Evolutionary conservation across 2,797 vertebrate species (phyloP), one percentile per base, ranked within the genome.

Genomic region (Artibeus lituratus): DNA sequence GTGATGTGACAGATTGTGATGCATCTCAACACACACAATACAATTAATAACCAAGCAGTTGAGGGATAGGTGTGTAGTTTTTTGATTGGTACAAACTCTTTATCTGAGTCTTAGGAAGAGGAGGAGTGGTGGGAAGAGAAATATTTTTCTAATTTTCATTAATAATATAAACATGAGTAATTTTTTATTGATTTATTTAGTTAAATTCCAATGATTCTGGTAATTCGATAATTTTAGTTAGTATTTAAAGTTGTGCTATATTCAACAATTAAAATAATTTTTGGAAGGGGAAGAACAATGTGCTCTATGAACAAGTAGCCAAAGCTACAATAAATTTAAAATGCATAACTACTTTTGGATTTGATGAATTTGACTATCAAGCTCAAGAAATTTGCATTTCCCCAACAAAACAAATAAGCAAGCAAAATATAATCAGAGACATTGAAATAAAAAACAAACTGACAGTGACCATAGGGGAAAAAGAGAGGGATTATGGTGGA

Each of bases 321-420:
- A 92, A 92, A 83, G 37, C 32, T 83, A 44, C 62, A 83, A 91
- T 87, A 77, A 89, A 55, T 2, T 37, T 37, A 59, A 87, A 96
- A 94, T 93, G 70, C n/a, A 91, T 70, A 94, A 32, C 3, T 10
- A 8, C 11, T 10, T 80, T 86, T 82, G 35, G 16, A 59, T 83
- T 94, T 70, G 74, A 77, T 70, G 37, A 89, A 21, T 89, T 73
- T 96, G 44, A 65, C 47, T 49, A 19, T 62, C 8, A 62, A 87
- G 15, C 6, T 44, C 22, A 57, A 59, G 11, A 32, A 76, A 87
- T 87, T 91, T 90, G 14, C 16, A 57, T 87, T 65, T 95, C 51
- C 2, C 15, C 2, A 53, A 59, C 24, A 59, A 26, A 26, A 26
- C 57, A 59, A 59, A 59, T 10, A 59, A 59, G 9, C 22, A 57